Percentiles rank a stretch among this genome's conserved stretches.
Conservation (phyloP, 2,888 invertebrate species). For the Deilephila porcellus region DNA sequence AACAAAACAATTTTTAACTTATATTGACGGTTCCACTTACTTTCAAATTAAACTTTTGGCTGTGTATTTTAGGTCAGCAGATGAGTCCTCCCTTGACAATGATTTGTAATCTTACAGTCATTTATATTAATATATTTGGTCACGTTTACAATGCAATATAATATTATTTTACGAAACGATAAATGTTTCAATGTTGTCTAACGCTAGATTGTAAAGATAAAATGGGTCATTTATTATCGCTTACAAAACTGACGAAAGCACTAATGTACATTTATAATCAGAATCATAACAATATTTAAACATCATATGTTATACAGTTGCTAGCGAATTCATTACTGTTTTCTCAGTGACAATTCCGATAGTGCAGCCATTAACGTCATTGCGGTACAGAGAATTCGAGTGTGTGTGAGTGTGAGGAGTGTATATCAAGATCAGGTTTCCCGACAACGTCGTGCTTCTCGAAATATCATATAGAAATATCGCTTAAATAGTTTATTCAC, state of each 20-base stretch:
- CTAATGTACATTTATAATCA: neutral
- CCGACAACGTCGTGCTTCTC: neutral
- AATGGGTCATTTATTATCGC: too few species aligned
- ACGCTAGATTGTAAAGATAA: too few species aligned
- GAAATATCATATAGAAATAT: too few species aligned
- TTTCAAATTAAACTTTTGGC: constrained; percentile 32
- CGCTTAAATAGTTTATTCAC: too few species aligned
- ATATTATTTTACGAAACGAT: too few species aligned
- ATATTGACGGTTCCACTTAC: constrained; percentile 34
- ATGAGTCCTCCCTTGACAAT: neutral
- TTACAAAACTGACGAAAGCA: too few species aligned
- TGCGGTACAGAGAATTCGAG: neutral
- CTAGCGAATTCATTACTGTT: neutral
- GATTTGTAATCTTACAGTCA: neutral
- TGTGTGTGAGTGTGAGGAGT: too few species aligned
- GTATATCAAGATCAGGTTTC: neutral
- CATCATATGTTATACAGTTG: neutral
- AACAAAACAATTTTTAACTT: constrained; percentile 35
- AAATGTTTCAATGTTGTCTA: too few species aligned
- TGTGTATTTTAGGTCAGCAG: neutral
- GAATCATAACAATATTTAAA: neutral
- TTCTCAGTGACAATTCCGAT: neutral
- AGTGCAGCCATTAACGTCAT: neutral
- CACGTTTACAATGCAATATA: too few species aligned
- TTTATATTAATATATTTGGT: neutral